These are phyloP conservation scores for Lethenteron reissneri DNA, from an alignment of 2,113 vertebrate species.

Conservation along the genomic window DNA sequence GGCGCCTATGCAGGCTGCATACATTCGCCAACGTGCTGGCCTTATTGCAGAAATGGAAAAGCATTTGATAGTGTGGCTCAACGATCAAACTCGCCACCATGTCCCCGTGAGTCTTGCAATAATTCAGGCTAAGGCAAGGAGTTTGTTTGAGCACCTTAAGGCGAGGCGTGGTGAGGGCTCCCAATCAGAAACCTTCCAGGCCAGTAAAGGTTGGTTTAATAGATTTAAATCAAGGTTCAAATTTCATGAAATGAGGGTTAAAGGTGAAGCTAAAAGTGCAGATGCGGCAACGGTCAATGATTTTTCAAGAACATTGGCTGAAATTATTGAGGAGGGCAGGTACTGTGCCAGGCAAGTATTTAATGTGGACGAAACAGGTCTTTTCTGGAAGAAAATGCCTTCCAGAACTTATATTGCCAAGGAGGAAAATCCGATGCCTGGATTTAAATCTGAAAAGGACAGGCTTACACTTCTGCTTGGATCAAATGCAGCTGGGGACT, in stretches of 20 bases:
- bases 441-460: conserved; percentile 6
- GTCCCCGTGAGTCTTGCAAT: background rate
- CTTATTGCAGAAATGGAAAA: background rate
- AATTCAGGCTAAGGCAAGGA: background rate
- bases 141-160: background rate
- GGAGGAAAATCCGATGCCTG: conserved; percentile 5
- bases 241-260: conserved; percentile 6
- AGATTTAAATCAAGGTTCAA: conserved; percentile 1
- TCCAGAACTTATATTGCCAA: conserved; percentile 1
- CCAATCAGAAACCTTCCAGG: conserved; percentile 1
- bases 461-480: conserved; percentile 2
- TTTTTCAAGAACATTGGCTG: background rate
- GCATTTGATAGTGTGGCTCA: background rate
- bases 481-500: conserved; percentile 3
- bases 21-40: too few relatives aligned
- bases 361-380: conserved; percentile 5
- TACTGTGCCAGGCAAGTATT: background rate
- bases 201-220: conserved; percentile 7
- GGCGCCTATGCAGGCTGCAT: too few relatives aligned
- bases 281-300: background rate
- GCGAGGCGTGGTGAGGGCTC: conserved; percentile 3
- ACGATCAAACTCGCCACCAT: background rate
- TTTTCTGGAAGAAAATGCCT: background rate
- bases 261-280: background rate
- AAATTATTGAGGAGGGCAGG: background rate